These are phyloP conservation scores for Eulithis testata DNA, from an alignment of 2,888 invertebrate species.

Conservation along the genomic window DNA sequence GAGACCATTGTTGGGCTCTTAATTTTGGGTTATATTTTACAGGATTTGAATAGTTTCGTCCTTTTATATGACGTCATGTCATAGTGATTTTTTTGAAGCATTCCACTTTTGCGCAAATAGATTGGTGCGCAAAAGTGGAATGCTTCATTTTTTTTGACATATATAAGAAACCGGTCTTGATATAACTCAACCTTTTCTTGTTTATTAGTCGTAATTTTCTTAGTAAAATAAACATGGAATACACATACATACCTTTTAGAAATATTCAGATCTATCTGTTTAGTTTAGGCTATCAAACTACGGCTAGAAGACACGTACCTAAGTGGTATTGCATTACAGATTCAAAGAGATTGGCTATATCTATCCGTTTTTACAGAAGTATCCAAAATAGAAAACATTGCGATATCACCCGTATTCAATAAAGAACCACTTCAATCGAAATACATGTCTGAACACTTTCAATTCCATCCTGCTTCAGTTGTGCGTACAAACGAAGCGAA, in stretches of 20 bases:
- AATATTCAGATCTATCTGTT: not conserved
- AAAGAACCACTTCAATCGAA: not conserved
- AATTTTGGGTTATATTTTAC: too few relatives aligned
- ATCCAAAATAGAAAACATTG: not conserved
- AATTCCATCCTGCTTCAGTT: too few relatives aligned
- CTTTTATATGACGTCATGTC: not conserved
- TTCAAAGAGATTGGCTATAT: not conserved
- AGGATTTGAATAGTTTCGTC: too few relatives aligned
- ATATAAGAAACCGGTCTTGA: too few relatives aligned
- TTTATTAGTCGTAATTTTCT: too few relatives aligned
- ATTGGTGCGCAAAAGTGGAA: too few relatives aligned
- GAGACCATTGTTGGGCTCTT: not conserved
- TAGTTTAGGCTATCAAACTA: not conserved
- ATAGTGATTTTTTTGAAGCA: too few relatives aligned
- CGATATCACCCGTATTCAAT: not conserved
- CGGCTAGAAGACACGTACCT: not conserved
- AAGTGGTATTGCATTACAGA: slow-evolving; percentile 1
- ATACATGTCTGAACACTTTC: not conserved
- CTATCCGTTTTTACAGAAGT: not conserved
- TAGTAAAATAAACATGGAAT: too few relatives aligned
- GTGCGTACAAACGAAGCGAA: too few relatives aligned
- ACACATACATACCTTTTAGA: not conserved
- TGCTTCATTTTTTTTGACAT: too few relatives aligned
- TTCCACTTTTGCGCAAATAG: too few relatives aligned
- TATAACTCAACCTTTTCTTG: too few relatives aligned